Conservation (phyloP, 2,888 invertebrate species). For the Autographa pulchrina region DNA sequence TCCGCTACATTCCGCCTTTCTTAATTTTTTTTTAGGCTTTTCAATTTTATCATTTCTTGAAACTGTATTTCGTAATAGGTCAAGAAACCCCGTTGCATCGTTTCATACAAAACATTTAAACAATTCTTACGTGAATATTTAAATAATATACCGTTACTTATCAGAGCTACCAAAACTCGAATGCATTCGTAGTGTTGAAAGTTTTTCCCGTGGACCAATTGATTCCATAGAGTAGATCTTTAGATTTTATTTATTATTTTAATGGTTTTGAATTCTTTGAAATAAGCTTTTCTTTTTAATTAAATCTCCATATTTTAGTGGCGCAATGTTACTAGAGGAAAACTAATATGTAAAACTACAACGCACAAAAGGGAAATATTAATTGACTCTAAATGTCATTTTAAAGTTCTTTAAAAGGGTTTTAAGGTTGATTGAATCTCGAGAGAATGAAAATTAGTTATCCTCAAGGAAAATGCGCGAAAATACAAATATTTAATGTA, state of each 20-base stretch:
- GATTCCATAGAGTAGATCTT: slow-evolving; percentile 50
- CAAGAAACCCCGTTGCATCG: too few species aligned
- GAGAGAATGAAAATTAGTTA: neutral
- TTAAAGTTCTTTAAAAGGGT: neutral
- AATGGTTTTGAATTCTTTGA: slow-evolving; percentile 25
- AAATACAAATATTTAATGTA: slow-evolving; percentile 9
- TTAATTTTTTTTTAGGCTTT: too few species aligned
- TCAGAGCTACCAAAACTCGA: slow-evolving; percentile 47
- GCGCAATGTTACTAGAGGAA: slow-evolving; percentile 9
- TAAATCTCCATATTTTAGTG: neutral
- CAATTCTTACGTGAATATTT: neutral
- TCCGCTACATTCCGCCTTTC: too few species aligned
- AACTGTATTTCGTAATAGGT: too few species aligned
- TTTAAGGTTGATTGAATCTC: neutral
- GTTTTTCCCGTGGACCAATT: slow-evolving; percentile 60
- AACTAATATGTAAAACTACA: neutral
- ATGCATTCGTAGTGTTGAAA: slow-evolving; percentile 53
- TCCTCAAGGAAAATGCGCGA: slow-evolving; percentile 1
- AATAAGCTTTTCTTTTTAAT: slow-evolving; percentile 21
- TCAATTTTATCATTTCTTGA: too few species aligned
- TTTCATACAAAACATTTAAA: neutral
- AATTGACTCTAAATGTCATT: neutral
- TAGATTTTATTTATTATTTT: slow-evolving; percentile 34
- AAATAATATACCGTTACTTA: slow-evolving; percentile 21
- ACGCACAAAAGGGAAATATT: neutral